phyloP scores from a whole-genome alignment of 2,888 invertebrate genomes.

The Leptarthrus brevirostris region DNA sequence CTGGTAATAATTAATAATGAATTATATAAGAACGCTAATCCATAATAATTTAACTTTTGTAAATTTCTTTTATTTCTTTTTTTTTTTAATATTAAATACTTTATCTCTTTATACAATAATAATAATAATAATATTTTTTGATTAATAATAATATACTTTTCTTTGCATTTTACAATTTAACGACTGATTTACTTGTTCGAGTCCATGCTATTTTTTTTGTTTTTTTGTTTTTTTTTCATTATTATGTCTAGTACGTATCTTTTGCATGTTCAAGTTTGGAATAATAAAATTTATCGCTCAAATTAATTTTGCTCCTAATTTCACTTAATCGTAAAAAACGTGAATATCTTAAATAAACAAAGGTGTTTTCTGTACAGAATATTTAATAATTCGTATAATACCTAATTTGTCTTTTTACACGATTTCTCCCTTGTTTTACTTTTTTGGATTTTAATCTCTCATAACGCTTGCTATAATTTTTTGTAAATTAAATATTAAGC shows the following conservation, averaged over 20 bases:
- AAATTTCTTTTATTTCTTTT: constrained; percentile 40
- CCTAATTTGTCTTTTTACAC: constrained; percentile 43
- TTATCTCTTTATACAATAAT: constrained; percentile 42
- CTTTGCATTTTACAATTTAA: not conserved
- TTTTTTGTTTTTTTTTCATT: constrained; percentile 22
- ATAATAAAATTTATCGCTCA: constrained; percentile 28
- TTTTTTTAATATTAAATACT: constrained; percentile 38
- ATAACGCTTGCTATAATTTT: constrained; percentile 22
- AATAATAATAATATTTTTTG: too few species aligned
- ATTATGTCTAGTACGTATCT: constrained; percentile 36
- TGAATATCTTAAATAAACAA: constrained; percentile 34
- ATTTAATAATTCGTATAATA: constrained; percentile 43
- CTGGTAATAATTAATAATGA: constrained; percentile 38
- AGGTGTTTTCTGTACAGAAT: constrained; percentile 29
- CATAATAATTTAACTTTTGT: constrained; percentile 44
- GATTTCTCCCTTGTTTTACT: constrained; percentile 42
- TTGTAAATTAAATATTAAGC: constrained; percentile 29
- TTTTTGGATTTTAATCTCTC: not conserved
- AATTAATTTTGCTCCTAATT: constrained; percentile 33
- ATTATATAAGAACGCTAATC: constrained; percentile 31
- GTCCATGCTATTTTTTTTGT: constrained; percentile 3
- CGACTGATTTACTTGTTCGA: not conserved
- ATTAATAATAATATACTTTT: constrained; percentile 32
- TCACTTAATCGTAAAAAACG: constrained; percentile 1
- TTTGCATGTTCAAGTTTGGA: constrained; percentile 10